A percentile compares a stretch with the other conserved stretches of the same genome.
These are phyloP conservation scores for Coelopa pilipes DNA, from an alignment of 2,888 invertebrate genomes.

Conservation along the genomic window DNA sequence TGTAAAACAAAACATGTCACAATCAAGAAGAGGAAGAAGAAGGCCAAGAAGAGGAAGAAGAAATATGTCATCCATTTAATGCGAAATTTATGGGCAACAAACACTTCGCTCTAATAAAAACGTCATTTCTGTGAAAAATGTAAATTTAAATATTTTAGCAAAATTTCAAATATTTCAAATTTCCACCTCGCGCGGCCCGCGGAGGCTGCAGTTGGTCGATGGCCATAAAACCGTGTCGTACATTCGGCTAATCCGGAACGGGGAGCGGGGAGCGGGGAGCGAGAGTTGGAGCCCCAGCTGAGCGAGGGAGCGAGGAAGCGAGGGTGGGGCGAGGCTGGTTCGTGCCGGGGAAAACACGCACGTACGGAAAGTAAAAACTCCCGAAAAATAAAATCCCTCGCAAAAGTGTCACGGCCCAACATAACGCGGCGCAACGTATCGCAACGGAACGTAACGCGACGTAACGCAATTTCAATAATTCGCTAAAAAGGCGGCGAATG, in stretches of 20 bases:
- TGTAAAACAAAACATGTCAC: too few species aligned
- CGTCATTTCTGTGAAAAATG: slow-evolving; percentile 28
- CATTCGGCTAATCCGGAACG: slow-evolving; percentile 21
- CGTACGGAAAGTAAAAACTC: slow-evolving; percentile 23
- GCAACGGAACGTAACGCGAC: slow-evolving; percentile 9
- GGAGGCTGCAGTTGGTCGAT: slow-evolving; percentile 6
- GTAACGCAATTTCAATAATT: slow-evolving; percentile 35
- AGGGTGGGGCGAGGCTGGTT: neutral
- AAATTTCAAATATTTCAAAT: slow-evolving; percentile 21
- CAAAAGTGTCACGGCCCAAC: neutral
- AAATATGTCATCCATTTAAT: slow-evolving; percentile 21
- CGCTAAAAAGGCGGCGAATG: slow-evolving; percentile 45
- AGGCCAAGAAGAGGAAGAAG: neutral
- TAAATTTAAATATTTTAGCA: slow-evolving; percentile 30
- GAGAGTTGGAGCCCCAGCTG: too few species aligned
- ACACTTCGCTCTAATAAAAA: slow-evolving; percentile 29
- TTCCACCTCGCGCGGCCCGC: neutral
- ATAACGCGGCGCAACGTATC: too few species aligned
- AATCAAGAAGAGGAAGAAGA: too few species aligned
- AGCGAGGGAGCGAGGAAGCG: too few species aligned
- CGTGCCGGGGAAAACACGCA: slow-evolving; percentile 23
- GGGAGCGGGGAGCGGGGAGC: neutral
- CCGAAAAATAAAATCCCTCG: neutral
- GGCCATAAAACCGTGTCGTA: slow-evolving; percentile 23
- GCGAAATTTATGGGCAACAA: slow-evolving; percentile 24